These are phyloP conservation scores for Leucoraja ocellata DNA, from an alignment of 2,797 vertebrate genomes.

Conservation along the genomic window DNA sequence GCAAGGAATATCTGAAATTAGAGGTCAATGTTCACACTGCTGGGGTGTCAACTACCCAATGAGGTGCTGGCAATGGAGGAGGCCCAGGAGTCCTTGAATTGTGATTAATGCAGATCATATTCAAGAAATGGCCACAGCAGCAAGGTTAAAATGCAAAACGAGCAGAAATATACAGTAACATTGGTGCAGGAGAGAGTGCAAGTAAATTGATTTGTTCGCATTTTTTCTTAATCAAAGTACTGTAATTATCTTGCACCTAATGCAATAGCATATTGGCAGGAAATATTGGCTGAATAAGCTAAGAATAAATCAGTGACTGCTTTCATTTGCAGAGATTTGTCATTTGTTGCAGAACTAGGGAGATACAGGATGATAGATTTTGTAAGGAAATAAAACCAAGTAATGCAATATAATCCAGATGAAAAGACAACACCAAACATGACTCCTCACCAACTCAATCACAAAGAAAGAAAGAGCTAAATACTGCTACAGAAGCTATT, in stretches of 20 bases:
- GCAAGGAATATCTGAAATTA: too few species aligned
- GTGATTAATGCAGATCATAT: not conserved
- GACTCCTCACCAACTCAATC: not conserved
- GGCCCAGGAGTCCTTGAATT: not conserved
- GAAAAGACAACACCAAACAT: not conserved
- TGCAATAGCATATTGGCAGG: not conserved
- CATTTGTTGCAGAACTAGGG: not conserved
- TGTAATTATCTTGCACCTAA: constrained; percentile 5
- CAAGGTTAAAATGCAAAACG: not conserved
- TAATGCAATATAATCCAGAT: not conserved
- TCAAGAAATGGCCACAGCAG: not conserved
- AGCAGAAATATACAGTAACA: too few species aligned
- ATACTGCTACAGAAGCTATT: not conserved
- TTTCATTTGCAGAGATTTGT: constrained; percentile 14
- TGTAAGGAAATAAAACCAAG: not conserved
- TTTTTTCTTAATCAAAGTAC: not conserved
- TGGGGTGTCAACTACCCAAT: too few species aligned
- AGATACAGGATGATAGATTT: not conserved
- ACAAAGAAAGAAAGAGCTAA: not conserved
- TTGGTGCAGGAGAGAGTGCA: not conserved
- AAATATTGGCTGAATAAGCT: constrained; percentile 1
- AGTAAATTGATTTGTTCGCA: not conserved
- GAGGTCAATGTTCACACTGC: too few species aligned
- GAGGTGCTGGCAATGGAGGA: too few species aligned
- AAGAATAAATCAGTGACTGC: constrained; percentile 7